Percentiles rank a stretch among this genome's conserved stretches.
Conservation (phyloP, 2,888 invertebrate species). For the Drosophila nr. perissopoda region DNA sequence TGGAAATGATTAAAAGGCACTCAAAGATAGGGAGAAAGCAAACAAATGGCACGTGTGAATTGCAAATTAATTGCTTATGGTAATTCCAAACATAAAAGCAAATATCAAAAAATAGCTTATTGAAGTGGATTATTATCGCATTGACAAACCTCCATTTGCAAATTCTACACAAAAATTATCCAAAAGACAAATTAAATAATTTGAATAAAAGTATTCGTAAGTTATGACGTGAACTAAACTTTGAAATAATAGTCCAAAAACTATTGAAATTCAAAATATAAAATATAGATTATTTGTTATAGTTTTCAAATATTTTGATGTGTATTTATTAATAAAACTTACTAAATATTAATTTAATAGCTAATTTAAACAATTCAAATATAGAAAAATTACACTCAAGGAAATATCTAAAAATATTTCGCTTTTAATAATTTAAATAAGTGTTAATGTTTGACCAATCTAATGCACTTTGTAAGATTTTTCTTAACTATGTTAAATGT, state of each 20-base stretch:
- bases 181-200: background rate
- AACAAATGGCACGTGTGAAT: conserved; percentile 17
- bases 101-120: background rate
- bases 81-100: conserved; percentile 1
- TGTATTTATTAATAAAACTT: background rate
- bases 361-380: background rate
- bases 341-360: background rate
- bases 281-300: too few relatives aligned
- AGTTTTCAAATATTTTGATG: background rate
- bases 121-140: background rate
- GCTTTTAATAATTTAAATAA: too few relatives aligned
- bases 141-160: background rate
- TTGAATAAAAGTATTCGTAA: too few relatives aligned
- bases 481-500: background rate
- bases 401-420: background rate
- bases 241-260: too few relatives aligned
- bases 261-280: too few relatives aligned
- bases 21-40: conserved; percentile 36
- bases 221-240: too few relatives aligned
- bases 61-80: conserved; percentile 30
- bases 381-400: too few relatives aligned
- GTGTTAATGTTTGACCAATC: too few relatives aligned
- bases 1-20: conserved; percentile 58
- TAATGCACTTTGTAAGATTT: too few relatives aligned
- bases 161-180: background rate